Conservation (phyloP, 1,140 invertebrate species). For the Bombus breviceps region DNA sequence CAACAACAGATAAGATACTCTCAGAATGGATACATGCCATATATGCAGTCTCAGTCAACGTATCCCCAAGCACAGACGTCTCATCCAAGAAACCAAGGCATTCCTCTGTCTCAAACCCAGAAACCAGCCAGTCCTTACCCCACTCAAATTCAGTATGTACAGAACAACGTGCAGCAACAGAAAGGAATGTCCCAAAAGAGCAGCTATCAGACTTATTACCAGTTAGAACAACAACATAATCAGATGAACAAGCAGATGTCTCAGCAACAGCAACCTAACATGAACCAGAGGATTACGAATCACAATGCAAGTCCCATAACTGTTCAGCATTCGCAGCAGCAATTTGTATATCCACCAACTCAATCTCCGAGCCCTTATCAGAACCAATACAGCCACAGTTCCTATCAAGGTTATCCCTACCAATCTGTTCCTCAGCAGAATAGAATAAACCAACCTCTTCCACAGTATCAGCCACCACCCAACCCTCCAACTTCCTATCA, state of each 20-base stretch:
- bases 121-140: slow-evolving; percentile 79
- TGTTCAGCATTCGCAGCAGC: slow-evolving; percentile 76
- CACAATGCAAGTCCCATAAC: slow-evolving; percentile 78
- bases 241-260: slow-evolving; percentile 78
- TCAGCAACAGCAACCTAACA: slow-evolving; percentile 61
- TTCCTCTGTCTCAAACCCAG: slow-evolving; percentile 72
- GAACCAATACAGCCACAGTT: slow-evolving; percentile 73
- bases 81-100: slow-evolving; percentile 74
- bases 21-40: slow-evolving; percentile 75
- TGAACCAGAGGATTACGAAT: slow-evolving; percentile 73
- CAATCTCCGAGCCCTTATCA: slow-evolving; percentile 76
- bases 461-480: slow-evolving; percentile 79
- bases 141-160: slow-evolving; percentile 75
- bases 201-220: slow-evolving; percentile 74
- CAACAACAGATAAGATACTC: slow-evolving; percentile 77
- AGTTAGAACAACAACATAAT: slow-evolving; percentile 80
- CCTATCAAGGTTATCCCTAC: slow-evolving; percentile 74
- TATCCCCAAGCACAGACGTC: slow-evolving; percentile 75
- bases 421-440: slow-evolving; percentile 73
- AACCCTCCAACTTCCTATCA: slow-evolving; percentile 71
- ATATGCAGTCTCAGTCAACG: slow-evolving; percentile 57
- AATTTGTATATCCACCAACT: slow-evolving; percentile 68
- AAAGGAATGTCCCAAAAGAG: slow-evolving; percentile 69
- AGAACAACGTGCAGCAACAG: slow-evolving; percentile 65
- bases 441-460: slow-evolving; percentile 75